Evolutionary conservation across 2,888 invertebrate species (phyloP), one percentile per base, ranked within the genome.

Genomic region (Sinopyrophorus schimmeli): DNA sequence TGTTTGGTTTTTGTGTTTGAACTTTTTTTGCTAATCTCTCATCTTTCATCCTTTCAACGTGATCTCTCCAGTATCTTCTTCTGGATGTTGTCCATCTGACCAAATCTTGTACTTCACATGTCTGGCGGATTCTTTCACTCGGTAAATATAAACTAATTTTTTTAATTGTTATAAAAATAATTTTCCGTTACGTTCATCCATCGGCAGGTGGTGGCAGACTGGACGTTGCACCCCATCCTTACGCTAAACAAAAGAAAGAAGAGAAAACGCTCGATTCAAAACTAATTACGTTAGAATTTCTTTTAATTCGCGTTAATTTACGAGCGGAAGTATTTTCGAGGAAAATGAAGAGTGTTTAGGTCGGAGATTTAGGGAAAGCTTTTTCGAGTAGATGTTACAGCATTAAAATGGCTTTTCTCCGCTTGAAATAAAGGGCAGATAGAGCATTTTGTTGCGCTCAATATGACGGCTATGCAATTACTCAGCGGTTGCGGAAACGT

Each of bases 401-500:
- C 20, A 39, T 34, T 34, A 47, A 40, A 31, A 15, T 7, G 26
- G 20, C 40, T 34, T 40, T 32, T 28, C 34, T 40, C 11, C 11
- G 21, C 17, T 20, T 18, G 21, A 37, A 44, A 28, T 28, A 35
- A 43, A 20, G 43, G 35, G 15, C 20, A 39, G 46, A 40, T 47
- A 39, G 39, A 40, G 20, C 47, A 40, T 27, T 41, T 41, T 48
- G 47, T 41, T 48, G 39, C 39, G 47, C 39, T 41, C 41, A 41
- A 48, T 48, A 48, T 48, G 48, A 48, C 37, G 41, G 48, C 41
- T 37, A 42, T 41, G 48, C 41, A 48, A 48, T 48, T 48, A 48
- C 47, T 41, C 41, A 41, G 27, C 41, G 47, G 41, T 35, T 30
- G 35, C 35, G 41, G 34, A 41, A 48, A 48, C 47, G 47, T 48